Evolutionary conservation across 2,888 invertebrate species (phyloP), one percentile per base, ranked within the genome.

Genomic region (Phymatocera aterrima): DNA sequence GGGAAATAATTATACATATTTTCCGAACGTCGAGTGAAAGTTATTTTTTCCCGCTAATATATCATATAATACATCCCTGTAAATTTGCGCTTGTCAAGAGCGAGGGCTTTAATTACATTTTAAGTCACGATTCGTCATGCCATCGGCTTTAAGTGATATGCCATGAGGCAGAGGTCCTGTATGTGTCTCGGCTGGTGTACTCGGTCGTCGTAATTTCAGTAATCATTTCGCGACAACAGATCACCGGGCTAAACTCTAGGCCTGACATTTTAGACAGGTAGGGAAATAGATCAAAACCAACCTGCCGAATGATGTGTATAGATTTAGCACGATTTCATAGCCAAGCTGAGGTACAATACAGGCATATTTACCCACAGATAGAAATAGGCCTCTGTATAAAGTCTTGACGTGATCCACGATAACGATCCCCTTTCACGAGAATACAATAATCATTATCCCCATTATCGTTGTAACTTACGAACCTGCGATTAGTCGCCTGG

Each of bases 1-100:
- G n/a, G n/a, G n/a, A n/a, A n/a, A n/a, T n/a, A n/a, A n/a, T n/a
- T n/a, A n/a, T n/a, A n/a, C n/a, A n/a, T n/a, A n/a, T n/a, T n/a
- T n/a, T n/a, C n/a, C n/a, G n/a, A n/a, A n/a, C n/a, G 24, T 51
- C 51, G 51, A 15, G 57, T 57, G 57, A 57, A 57, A 57, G 57
- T 57, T 57, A 12, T 12, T n/a, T n/a, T n/a, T 57, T 28, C 57
- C 57, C 57, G 28, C 57, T 24, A 57, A 28, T 57, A 10, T 54
- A 18, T 24, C n/a, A n/a, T n/a, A n/a, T n/a, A n/a, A n/a, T n/a
- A n/a, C n/a, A n/a, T n/a, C n/a, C n/a, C n/a, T n/a, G n/a, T n/a
- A n/a, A n/a, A 54, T 10, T n/a, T 54, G 15, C 21, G 12, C 28
- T 8, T 28, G 21, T 57, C 28, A 40, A 4, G 40, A 40, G 4